Conservation (phyloP, 2,113 vertebrate genomes). For the Sceloporus tristichus region DNA sequence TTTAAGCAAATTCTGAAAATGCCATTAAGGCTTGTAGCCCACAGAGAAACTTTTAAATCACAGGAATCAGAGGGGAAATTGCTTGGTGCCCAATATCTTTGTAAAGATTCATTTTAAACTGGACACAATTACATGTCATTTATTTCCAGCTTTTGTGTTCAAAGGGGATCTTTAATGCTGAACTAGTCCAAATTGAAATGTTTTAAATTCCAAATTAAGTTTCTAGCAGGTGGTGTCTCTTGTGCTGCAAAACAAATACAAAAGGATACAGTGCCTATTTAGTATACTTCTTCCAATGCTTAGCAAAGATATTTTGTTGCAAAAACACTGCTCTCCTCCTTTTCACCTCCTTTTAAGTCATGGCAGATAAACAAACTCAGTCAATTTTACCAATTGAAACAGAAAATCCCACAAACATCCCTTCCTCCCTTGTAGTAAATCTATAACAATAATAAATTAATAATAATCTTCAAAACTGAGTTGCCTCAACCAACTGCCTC, state of each 20-base stretch:
- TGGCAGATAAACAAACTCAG: neutral
- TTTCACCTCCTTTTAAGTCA: too few relatives aligned
- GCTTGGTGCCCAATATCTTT: neutral
- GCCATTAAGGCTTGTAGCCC: neutral
- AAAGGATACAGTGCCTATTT: constrained; percentile 5
- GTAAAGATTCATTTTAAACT: neutral
- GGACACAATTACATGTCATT: neutral
- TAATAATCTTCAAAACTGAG: neutral
- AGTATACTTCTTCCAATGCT: neutral
- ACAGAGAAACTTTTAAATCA: neutral
- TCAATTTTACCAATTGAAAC: neutral
- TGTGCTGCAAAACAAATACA: neutral
- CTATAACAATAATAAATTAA: neutral
- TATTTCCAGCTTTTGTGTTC: too few relatives aligned
- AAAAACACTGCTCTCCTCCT: too few relatives aligned
- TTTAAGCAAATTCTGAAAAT: neutral
- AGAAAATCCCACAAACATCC: neutral
- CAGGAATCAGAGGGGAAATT: neutral
- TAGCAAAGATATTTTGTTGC: neutral
- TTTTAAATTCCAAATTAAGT: neutral
- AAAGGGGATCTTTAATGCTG: neutral
- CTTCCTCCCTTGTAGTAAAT: neutral
- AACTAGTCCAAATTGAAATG: neutral
- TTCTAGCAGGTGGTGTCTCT: neutral
- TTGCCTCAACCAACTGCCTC: neutral